Conservation (phyloP, 2,888 invertebrate species). For the Rhagophthalmus giganteus region DNA sequence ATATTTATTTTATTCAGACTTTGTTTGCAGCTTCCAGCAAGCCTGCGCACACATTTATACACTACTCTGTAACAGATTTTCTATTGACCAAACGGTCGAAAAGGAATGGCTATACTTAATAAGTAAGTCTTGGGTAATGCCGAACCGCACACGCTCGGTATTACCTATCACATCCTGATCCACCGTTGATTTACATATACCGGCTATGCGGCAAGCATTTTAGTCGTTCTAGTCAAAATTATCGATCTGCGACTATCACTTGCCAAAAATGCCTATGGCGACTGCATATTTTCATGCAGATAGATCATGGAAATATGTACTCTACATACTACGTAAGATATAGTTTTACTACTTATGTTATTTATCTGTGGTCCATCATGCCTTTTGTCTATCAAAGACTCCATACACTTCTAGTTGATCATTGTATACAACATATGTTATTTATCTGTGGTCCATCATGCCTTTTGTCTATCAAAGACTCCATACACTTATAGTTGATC, state of each 20-base stretch:
- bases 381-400: conserved; percentile 49
- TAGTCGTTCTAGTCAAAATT: conserved; percentile 32
- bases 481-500: conserved; percentile 53
- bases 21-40: conserved; percentile 41
- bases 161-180: conserved; percentile 14
- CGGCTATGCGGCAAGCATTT: conserved; percentile 24
- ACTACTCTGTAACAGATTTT: conserved; percentile 56
- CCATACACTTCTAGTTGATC: conserved; percentile 53
- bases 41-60: conserved; percentile 55
- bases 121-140: conserved; percentile 12
- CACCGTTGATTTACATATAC: conserved; percentile 18
- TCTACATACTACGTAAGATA: conserved; percentile 48
- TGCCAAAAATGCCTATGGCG: conserved; percentile 33
- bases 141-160: conserved; percentile 30
- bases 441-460: conserved; percentile 50
- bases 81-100: conserved; percentile 31
- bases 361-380: conserved; percentile 50
- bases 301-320: conserved; percentile 43
- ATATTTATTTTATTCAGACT: conserved; percentile 28
- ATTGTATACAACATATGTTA: conserved; percentile 31
- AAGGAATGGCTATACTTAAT: conserved; percentile 5
- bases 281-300: conserved; percentile 42
- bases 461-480: conserved; percentile 49
- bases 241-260: conserved; percentile 22
- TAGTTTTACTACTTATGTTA: conserved; percentile 32